Evolutionary conservation across 2,888 invertebrate species (phyloP), one percentile per base, ranked within the genome.

Genomic region (Drosophila cognata): DNA sequence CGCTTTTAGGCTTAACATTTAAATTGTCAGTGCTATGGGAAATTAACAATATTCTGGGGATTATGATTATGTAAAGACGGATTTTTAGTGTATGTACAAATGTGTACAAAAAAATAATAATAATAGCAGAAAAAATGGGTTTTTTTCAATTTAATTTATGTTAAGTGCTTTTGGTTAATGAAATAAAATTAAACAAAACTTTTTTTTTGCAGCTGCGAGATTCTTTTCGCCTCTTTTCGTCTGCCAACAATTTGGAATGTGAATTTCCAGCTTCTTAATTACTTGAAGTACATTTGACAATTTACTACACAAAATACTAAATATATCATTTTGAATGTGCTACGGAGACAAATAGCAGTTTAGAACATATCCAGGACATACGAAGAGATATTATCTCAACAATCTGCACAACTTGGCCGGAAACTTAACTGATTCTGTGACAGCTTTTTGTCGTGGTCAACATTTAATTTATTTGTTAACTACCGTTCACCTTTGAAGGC

Each of bases 401-500:
- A 77, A 73, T 79, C 81, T 75, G 66, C 79, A 52, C 65, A 77
- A 58, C 65, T 78, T 60, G 58, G 61, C 50, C 55, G 72, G 68
- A 73, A 81, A 76, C 66, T 72, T 71, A 70, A 76, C 59, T 68
- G 64, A 64, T 70, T 72, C 59, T 75, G 67, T 71, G 78, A 67
- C 73, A 75, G 70, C 66, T 60, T 72, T 74, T 74, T 72, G 75
- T 72, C 84, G 70, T 84, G 79, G 72, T 48, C 66, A 71, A 69
- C 72, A 87, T 84, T 79, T 84, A 79, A 84, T 84, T 84, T 87
- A 84, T 87, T 74, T 87, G 84, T 61, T 55, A 71, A 72, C 74
- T 74, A 79, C 70, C 51, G 57, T 60, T 71, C 71, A 84, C 84
- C 89, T 84, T 78, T 55, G 29, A 51, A 38, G n/a, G 21, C 50